Evolutionary conservation across 2,797 vertebrate genomes (phyloP), one percentile per base, ranked within the genome.

Genomic region (Botia kubotai): DNA sequence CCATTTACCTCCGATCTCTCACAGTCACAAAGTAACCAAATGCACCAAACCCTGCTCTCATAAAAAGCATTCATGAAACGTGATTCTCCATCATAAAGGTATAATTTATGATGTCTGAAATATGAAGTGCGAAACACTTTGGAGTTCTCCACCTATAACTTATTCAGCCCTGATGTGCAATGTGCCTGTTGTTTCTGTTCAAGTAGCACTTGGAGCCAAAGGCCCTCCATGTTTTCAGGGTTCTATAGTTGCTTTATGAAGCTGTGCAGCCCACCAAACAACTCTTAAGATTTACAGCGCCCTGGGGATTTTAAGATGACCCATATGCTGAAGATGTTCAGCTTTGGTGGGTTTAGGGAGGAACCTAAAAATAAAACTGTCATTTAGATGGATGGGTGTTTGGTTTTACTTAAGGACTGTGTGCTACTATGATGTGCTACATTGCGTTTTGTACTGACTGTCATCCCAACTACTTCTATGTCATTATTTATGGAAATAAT

Each of bases 271-370:
- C 6, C n/a, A 72, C 60, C 33, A 46, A 81, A 69, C 79, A 63
- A 29, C 70, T 87, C 86, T 14, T 80, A 75, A 87, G 91, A 92
- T 93, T 92, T 90, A 92, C 79, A 86, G 65, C 66, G 71, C 82
- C 53, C 33, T 39, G n/a, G 58, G 43, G 68, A 65, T 55, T 43
- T 53, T 3, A 16, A 69, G 76, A 65, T 4, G 19, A 57, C 66
- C 48, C 29, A 55, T 73, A 33, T 79, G 70, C 36, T 84, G 67
- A 74, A 76, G 60, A 71, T 74, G 63, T 69, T 73, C 57, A 33
- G 52, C 87, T 86, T 74, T 81, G 39, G 83, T 81, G 79, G 85
- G 17, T 62, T 77, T 65, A 85, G 65, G 83, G 83, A 80, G 65
- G 70, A 73, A 84, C 65, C 74, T 71, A 79, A 69, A 82, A 86